Base-by-base conservation (phyloP, 2,888 invertebrate species). In the Caenorhabditis wallacei region DNA sequence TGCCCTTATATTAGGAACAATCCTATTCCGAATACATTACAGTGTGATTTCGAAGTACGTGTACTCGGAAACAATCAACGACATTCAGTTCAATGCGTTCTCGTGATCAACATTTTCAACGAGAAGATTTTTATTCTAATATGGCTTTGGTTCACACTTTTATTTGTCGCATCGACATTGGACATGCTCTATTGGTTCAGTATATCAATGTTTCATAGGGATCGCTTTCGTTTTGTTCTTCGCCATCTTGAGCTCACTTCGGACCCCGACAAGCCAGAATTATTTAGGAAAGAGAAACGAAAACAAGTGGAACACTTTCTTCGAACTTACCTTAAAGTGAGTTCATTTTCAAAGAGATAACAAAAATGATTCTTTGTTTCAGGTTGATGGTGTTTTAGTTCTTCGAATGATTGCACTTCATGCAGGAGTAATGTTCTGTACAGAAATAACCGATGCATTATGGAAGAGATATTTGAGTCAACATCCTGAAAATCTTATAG, bases 401-500 rank as follows among this genome's bases (percentile, higher is more conserved):
- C 84, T 91, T 11, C 85, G 91, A 30, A 92, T 91, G 91, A 89
- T 91, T 40, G 91, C 91, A 1, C 85, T 92, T 18, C 91, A 91
- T 71, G 91, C 91, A 11, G 91, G 91, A 0, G 91, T 92, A 30
- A 92, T 91, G 91, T 91, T 90, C 81, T 91, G 91, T 68, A 91
- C 91, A 11, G 91, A 91, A 70, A 90, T 91, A 35, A 91, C 90
- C 11, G 91, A 91, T 72, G 91, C 91, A 10, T 69, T 91, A 26
- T 91, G 91, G 91, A 88, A 88, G 48, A 26, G 88, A 35, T 88
- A 88, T 76, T 76, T 87, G 46, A 84, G 83, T 20, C 91, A 91
- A 71, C 91, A 91, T 70, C 91, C 91, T 8, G 91, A 91, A 74
- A 91, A 91, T 71, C 78, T 91, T 2, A 91, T 91, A 30, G 91